Conservation (phyloP, 2,797 vertebrate genomes). For the Picus viridis region DNA sequence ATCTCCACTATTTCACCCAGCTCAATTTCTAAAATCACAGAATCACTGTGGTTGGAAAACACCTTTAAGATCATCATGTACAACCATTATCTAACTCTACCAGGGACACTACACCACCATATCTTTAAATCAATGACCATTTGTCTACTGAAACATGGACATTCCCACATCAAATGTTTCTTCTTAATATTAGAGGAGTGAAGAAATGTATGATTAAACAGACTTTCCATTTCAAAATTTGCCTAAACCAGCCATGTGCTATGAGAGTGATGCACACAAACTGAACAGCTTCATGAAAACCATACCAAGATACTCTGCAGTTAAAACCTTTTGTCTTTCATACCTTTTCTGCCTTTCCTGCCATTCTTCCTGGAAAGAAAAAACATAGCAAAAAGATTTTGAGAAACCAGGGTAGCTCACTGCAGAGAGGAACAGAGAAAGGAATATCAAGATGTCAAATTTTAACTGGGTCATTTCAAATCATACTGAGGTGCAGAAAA, state of each 20-base stretch:
- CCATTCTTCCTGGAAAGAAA: background rate
- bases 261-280: background rate
- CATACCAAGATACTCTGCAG: fast-evolving
- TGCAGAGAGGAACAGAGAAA: background rate
- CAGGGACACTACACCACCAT: no score
- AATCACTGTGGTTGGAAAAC: no score
- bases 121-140: background rate
- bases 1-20: background rate
- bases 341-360: background rate
- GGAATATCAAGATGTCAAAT: background rate
- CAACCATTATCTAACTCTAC: no score
- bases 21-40: background rate
- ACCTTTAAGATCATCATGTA: no score
- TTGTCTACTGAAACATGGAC: background rate
- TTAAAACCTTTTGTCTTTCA: background rate
- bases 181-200: background rate
- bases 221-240: background rate
- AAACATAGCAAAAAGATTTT: background rate
- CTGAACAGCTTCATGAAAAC: background rate
- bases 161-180: background rate
- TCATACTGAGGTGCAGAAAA: background rate
- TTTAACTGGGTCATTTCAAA: background rate
- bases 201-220: background rate
- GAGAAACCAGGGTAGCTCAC: background rate
- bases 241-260: background rate